Conservation (phyloP, 2,113 vertebrate species). For the Sylvilagus bachmani region DNA sequence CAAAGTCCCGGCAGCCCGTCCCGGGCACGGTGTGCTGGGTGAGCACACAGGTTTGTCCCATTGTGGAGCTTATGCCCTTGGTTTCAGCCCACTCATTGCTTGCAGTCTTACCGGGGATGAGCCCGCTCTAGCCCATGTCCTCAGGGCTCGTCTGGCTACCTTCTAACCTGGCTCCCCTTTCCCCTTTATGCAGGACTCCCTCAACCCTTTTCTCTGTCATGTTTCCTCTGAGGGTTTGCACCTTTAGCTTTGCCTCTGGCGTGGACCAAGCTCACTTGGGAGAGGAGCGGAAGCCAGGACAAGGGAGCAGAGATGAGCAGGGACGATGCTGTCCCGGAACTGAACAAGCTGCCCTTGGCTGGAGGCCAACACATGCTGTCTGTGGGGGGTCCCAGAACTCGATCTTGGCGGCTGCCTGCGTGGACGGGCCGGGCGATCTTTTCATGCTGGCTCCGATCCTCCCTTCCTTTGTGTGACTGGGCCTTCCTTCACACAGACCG, state of each 20-base stretch:
- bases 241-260: neutral
- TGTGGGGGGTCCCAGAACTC: neutral
- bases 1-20: no score
- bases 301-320: neutral
- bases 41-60: neutral
- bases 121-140: fast-evolving
- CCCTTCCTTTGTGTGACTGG: neutral
- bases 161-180: fast-evolving
- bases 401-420: fast-evolving
- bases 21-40: no score
- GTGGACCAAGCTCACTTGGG: neutral
- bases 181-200: neutral
- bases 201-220: neutral
- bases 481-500: neutral
- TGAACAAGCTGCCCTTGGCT: neutral
- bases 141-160: neutral
- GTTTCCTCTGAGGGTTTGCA: fast-evolving
- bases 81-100: fast-evolving
- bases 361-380: no score
- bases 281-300: neutral
- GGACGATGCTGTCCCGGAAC: no score
- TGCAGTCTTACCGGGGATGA: fast-evolving
- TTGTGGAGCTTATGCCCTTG: neutral
- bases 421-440: fast-evolving
- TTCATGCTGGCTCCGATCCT: neutral